Base-by-base conservation (phyloP, 53 echinoderm and acorn worm species). In the Paelopatides confundens region DNA sequence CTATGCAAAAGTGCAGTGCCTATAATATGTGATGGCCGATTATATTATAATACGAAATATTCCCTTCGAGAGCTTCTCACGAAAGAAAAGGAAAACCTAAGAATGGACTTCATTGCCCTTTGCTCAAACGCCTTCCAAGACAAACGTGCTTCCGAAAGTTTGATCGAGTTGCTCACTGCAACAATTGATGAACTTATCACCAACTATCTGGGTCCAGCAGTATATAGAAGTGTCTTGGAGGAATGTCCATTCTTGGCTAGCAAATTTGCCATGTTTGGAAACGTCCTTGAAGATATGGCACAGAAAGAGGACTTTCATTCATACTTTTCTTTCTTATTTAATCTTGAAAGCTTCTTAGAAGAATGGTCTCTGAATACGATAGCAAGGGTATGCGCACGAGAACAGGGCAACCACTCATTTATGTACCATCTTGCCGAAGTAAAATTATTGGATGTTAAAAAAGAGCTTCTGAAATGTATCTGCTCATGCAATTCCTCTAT, bases 101-200 rank as follows among this genome's bases (percentile, higher is more conserved):
- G 35, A 26, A 46, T 54, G 7, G 84, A 83, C 30, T 83, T 83
- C 14, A 62, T 32, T 21, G 84, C 84, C 4, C 27, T 83, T 4
- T 83, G 65, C 11, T 63, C 63, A 6, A 46, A 37, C 26, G 37
- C 63, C 28, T 83, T 83, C 65, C 84, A 83, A 27, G 84, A 83
- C 36, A 38, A 63, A 30, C 63, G 84, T 14, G 84, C 39, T 1
- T 63, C 65, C 14, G 84, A 83, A 36, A 63, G 38, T 65, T 8
- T 83, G 10, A 12, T 21, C 15, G 33, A 21, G 1, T 35, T 63
- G 24, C 35, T 83, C 9, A 36, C 1, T 8, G 65, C n/a, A 8
- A 65, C 31, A 37, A 9, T 46, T 28, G 31, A 54, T 27, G 63
- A 63, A 3, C 24, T 24, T 5, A 36, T 65, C 1, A 31, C 62